Base-by-base conservation (phyloP, 2,888 invertebrate genomes). In the Agriotes lineatus region DNA sequence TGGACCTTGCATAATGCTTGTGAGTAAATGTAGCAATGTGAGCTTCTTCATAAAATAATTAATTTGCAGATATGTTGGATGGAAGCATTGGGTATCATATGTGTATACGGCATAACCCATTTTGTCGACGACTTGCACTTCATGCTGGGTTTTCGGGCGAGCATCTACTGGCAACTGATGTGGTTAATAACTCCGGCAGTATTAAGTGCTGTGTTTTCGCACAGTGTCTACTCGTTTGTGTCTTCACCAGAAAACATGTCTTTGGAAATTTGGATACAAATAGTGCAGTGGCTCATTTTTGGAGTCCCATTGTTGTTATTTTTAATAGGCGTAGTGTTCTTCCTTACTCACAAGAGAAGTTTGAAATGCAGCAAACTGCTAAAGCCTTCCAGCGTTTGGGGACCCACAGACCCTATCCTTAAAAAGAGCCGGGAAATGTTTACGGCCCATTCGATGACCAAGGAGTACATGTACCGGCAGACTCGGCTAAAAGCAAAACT, bases 401-500 rank as follows among this genome's bases (percentile, higher is more conserved):
- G 85, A 0, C 86, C 86, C 0, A 77, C 74, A 22, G 81, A 76
- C 48, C 82, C 83, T 1, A 61, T 86, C 9, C 75, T 86, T 52
- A 80, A 79, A 69, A 79, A 86, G 1, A 86, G 86, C 69, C 80
- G 86, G 48, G 84, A 83, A 1, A 86, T 86, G 86, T 86, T 86
- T 75, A 81, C 83, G 1, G 85, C 86, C 2, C 85, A 86, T 62
- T 86, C 86, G 1, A 86, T 86, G 86, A 86, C 86, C 10, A 86
- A 86, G 70, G 86, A 86, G 76, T 86, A 86, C 72, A 81, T 86
- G 76, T 86, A 86, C 72, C 80, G 86, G 0, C 86, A 86, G 73
- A 85, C 86, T 71, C 85, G 86, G 67, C 77, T 86, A 30, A 85
- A 85, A 63, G 85, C 85, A 0, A 85, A 85, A 0, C 83, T 86